phyloP scores from a whole-genome alignment of 1,140 invertebrate species.

The Pectinophora gossypiella region DNA sequence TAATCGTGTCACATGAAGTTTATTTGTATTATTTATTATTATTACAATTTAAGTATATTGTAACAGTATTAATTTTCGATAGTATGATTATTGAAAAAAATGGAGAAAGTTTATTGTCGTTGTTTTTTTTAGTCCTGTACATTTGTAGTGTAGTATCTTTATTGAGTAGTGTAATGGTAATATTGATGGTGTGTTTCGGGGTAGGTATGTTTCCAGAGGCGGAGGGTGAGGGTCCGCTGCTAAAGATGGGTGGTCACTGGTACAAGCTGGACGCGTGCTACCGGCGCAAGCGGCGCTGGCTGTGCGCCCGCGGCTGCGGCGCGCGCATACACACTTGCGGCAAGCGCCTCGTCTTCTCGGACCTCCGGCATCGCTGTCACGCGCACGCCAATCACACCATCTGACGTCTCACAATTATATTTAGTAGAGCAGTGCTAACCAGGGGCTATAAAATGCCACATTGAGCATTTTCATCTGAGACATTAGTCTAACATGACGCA shows the following conservation, averaged over 20 bases:
- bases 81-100: background rate
- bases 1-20: background rate
- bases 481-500: too few species aligned
- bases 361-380: constrained; percentile 43
- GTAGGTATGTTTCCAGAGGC: background rate
- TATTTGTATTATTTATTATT: background rate
- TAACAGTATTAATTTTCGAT: constrained; percentile 4
- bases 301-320: constrained; percentile 51
- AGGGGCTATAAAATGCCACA: too few species aligned
- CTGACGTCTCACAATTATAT: too few species aligned
- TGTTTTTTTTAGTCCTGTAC: background rate
- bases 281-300: constrained; percentile 45
- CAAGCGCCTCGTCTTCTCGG: constrained; percentile 50
- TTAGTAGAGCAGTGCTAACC: too few species aligned
- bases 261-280: constrained; percentile 55
- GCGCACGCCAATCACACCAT: constrained; percentile 33
- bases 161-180: background rate
- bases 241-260: constrained; percentile 56
- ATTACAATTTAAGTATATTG: constrained; percentile 8
- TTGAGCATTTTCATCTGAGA: too few species aligned
- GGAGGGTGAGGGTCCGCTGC: constrained; percentile 25
- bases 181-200: background rate
- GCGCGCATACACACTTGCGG: constrained; percentile 57
- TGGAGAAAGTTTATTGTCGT: background rate
- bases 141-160: background rate